Evolutionary conservation across 1,140 invertebrate species (phyloP).

Genomic region (Drosophila pallidifrons): DNA sequence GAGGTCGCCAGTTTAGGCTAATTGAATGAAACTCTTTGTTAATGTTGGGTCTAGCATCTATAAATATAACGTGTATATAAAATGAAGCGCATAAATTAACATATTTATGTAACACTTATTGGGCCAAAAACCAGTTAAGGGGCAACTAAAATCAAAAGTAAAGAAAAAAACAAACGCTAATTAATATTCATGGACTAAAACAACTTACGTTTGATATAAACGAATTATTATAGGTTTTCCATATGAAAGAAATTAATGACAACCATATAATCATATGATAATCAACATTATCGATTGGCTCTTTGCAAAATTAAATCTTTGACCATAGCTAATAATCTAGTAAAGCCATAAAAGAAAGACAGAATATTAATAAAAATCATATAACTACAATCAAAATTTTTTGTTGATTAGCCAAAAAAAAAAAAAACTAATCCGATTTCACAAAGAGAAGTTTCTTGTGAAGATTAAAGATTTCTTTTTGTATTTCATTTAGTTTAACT

Average conservation of each 20-base stretch:
- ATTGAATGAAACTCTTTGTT: conserved; percentile 32
- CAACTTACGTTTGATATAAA: conserved; percentile 27
- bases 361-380: not conserved
- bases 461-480: not conserved
- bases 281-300: conserved; percentile 22
- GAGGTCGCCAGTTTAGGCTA: not conserved
- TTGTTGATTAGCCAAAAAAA: no score
- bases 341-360: not conserved
- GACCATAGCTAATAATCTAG: not conserved
- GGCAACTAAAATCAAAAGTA: not conserved
- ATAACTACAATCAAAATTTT: conserved; percentile 1
- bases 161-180: conserved; percentile 9
- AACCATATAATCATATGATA: conserved; percentile 25
- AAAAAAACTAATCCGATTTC: no score
- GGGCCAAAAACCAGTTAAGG: conserved; percentile 20
- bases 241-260: conserved; percentile 29
- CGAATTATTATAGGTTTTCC: conserved; percentile 22
- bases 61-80: conserved; percentile 9
- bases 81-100: conserved; percentile 26
- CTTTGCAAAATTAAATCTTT: conserved; percentile 19
- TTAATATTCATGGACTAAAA: conserved; percentile 35
- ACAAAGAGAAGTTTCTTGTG: not conserved
- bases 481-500: no score
- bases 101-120: conserved; percentile 37
- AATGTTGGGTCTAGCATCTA: not conserved